Conservation (phyloP, 2,797 vertebrate species). For the Vespertilio murinus region DNA sequence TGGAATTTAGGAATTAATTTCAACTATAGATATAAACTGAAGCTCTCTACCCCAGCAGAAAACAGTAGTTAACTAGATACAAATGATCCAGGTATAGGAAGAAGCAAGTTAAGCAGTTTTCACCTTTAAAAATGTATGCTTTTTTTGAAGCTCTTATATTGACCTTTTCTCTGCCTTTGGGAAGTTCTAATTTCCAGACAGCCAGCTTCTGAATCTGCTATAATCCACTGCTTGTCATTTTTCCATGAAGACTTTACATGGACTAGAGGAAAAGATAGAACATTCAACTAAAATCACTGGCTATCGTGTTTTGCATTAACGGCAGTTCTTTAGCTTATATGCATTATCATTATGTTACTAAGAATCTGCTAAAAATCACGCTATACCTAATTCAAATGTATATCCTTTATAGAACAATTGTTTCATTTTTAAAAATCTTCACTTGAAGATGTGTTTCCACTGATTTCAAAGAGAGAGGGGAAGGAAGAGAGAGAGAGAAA, state of each 20-base stretch:
- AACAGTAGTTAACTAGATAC: not conserved
- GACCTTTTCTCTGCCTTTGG: not conserved
- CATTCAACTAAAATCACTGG: not conserved
- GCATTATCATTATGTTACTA: not conserved
- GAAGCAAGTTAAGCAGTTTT: constrained; percentile 21
- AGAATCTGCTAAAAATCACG: not conserved
- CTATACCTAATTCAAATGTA: not conserved
- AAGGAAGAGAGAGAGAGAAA: not conserved
- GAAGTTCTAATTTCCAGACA: not conserved
- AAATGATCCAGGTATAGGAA: not conserved
- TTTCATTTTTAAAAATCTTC: not conserved
- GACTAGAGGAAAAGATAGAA: not conserved
- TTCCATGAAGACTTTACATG: constrained; percentile 1
- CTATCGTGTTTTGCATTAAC: not conserved
- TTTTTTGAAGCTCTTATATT: not conserved
- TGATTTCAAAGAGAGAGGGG: not conserved
- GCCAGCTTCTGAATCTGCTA: constrained; percentile 20
- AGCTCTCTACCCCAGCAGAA: not conserved
- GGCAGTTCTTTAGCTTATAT: not conserved
- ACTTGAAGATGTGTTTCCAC: not conserved
- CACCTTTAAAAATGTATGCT: not conserved
- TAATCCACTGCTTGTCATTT: not conserved
- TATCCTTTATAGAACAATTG: constrained; percentile 7
- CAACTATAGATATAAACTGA: not conserved
- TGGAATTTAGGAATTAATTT: constrained; percentile 18